Conservation (phyloP, 2,113 vertebrate genomes). For the Gadus chalcogrammus region DNA sequence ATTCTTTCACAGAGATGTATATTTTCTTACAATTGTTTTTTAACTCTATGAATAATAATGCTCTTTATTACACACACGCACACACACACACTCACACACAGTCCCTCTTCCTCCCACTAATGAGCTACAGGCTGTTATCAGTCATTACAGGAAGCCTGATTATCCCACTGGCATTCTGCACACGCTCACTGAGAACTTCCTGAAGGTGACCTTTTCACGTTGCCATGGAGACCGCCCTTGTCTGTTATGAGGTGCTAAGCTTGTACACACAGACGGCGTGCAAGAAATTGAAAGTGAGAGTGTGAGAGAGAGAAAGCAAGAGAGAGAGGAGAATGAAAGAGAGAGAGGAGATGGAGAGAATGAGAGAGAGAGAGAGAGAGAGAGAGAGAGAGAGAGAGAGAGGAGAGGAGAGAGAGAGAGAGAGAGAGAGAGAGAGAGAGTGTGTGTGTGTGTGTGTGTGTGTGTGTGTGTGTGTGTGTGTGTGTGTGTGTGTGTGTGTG, state of each 20-base stretch:
- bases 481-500: too few species aligned
- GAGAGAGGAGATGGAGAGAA: constrained; percentile 38
- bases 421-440: constrained; percentile 13
- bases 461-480: too few species aligned
- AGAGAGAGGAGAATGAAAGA: constrained; percentile 31
- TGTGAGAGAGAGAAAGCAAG: constrained; percentile 35
- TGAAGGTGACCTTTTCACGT: constrained; percentile 82
- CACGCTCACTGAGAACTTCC: constrained; percentile 69
- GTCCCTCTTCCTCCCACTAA: constrained; percentile 54
- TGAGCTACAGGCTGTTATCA: constrained; percentile 72
- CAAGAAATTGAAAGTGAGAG: constrained; percentile 34
- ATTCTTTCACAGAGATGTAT: too few species aligned
- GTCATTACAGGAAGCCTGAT: constrained; percentile 76
- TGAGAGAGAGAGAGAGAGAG: constrained; percentile 32
- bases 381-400: constrained; percentile 27
- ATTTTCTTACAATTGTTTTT: too few species aligned
- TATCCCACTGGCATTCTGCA: constrained; percentile 71
- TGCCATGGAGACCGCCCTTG: constrained; percentile 76
- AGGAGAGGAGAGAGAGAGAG: constrained; percentile 25
- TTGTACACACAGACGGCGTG: constrained; percentile 42
- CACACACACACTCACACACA: neutral
- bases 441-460: too few species aligned
- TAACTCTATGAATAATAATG: too few species aligned
- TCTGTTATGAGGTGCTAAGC: constrained; percentile 50
- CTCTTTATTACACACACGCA: neutral